Evolutionary conservation across 2,797 vertebrate species (phyloP).

Genomic region (Enoplosus armatus): DNA sequence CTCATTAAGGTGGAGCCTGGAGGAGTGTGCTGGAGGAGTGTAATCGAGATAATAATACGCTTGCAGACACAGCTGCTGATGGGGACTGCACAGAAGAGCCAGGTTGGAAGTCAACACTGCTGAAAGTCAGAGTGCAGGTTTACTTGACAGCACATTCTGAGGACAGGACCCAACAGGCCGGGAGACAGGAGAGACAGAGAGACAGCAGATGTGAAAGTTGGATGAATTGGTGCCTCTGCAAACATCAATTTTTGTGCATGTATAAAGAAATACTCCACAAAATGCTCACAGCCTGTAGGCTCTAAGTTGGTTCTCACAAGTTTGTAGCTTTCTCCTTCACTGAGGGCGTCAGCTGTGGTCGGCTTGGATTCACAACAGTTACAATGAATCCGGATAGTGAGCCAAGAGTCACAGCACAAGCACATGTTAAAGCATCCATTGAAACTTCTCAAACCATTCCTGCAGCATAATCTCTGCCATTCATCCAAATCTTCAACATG

Average conservation of each 20-base stretch:
- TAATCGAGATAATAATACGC: conserved; percentile 81
- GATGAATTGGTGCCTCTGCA: conserved; percentile 7
- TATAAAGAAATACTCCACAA: not conserved
- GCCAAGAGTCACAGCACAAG: not conserved
- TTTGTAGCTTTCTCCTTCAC: not conserved
- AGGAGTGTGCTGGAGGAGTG: conserved; percentile 68
- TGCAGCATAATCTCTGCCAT: not conserved
- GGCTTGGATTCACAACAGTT: not conserved
- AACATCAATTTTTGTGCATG: not conserved
- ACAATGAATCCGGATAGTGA: not conserved
- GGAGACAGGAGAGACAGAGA: conserved; percentile 41
- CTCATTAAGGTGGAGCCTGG: conserved; percentile 72
- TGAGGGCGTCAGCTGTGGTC: not conserved
- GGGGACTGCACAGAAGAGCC: conserved; percentile 59
- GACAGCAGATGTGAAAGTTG: conserved; percentile 38
- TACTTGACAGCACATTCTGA: conserved; percentile 61
- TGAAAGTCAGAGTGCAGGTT: conserved; percentile 66
- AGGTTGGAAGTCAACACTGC: conserved; percentile 55
- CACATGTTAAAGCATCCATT: not conserved
- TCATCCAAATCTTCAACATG: not conserved
- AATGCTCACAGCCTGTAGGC: not conserved
- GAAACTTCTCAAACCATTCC: not conserved
- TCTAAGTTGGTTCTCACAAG: not conserved
- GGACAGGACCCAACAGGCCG: conserved; percentile 78
- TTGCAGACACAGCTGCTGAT: conserved; percentile 71